These are phyloP conservation scores for Drosophila ironensis DNA, from an alignment of 1,140 invertebrate species.

Conservation along the genomic window DNA sequence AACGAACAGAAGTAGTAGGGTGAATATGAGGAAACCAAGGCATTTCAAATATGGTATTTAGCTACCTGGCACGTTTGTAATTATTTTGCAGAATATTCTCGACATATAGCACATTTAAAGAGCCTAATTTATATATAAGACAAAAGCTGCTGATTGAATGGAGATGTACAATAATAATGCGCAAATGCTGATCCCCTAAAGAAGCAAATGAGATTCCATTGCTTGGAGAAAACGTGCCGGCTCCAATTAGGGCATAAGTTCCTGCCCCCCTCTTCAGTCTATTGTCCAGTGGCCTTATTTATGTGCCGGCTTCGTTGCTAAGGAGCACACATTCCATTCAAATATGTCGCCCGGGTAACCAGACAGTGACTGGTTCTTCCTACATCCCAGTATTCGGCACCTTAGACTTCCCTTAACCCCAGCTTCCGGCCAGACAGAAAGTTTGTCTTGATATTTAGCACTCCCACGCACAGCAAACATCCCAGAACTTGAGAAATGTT, in stretches of 20 bases:
- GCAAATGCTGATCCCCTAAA: not conserved
- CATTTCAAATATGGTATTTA: no score
- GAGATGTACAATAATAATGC: no score
- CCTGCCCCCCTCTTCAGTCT: conserved; percentile 8
- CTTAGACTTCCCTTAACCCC: not conserved
- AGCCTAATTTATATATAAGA: no score
- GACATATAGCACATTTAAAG: no score
- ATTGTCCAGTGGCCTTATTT: conserved; percentile 1
- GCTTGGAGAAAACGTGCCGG: conserved; percentile 2
- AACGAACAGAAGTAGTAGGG: no score
- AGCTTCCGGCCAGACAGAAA: conserved; percentile 9
- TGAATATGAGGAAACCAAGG: no score
- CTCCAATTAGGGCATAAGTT: conserved; percentile 23
- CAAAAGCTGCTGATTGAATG: no score
- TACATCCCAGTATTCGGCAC: no score
- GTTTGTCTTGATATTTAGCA: conserved; percentile 18
- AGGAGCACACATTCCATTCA: not conserved
- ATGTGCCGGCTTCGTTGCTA: not conserved
- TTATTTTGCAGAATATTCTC: no score
- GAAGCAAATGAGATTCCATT: not conserved
- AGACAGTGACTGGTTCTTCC: no score
- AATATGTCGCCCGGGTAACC: conserved; percentile 10
- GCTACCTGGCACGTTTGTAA: no score
- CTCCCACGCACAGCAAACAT: not conserved
- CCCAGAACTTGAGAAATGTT: no score